Evolutionary conservation across 2,888 invertebrate genomes (phyloP), one percentile per base, ranked within the genome.

Genomic region (Pharmacophagus antenor): DNA sequence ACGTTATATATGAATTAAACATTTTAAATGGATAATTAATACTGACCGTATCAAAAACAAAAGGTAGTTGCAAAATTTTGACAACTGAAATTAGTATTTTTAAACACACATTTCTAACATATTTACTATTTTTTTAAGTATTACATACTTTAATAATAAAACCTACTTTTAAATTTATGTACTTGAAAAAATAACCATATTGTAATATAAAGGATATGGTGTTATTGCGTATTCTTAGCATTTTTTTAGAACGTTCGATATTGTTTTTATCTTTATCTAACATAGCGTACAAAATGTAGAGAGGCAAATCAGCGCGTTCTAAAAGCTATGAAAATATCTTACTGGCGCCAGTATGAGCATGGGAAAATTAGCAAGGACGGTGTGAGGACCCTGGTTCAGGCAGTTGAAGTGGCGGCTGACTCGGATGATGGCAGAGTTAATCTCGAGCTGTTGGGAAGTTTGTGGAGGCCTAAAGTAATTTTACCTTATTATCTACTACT

Each of bases 311-410:
- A 92, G 48, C 83, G 93, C 6, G 89, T 93, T 2, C 71, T 94
- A 1, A 93, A 93, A 76, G 92, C 93, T 0, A 81, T 93, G 72
- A 93, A 93, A 78, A 93, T 93, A 67, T 93, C 92, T 0, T 93
- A 92, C 67, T 93, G 93, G 92, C 80, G 92, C 0, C 94, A 94
- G 71, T 93, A 92, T 66, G 93, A 93, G 67, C 92, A 92, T 58
- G 94, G 94, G 0, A 91, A 93, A 77, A 82, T 94, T 62, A 92
- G 93, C 50, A 91, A 92, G 60, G 91, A 92, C 4, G 92, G 92
- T 0, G 91, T 93, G 0, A 77, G 91, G 48, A 79, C 89, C 0
- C 72, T 94, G 15, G 88, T 92, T 5, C 92, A 92, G 58, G 88
- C 90, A 0, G 86, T 92, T 0, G 92, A 92, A 46, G 81, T 84